Conservation (phyloP, 2,113 vertebrate genomes). For the Xiphorhynchus elegans region DNA sequence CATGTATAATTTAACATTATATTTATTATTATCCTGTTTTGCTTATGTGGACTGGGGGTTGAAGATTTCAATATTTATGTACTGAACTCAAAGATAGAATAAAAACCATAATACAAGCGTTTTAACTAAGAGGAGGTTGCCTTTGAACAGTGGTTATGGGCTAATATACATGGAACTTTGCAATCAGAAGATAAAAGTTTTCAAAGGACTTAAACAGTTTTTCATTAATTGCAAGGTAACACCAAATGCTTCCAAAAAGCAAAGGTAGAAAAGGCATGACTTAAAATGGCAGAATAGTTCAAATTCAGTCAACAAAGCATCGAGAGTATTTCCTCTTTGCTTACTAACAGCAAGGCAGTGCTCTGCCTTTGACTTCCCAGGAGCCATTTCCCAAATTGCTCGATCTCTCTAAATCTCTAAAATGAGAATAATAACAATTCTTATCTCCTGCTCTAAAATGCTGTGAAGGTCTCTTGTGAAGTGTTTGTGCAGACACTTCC, state of each 20-base stretch:
- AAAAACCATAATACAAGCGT: not conserved
- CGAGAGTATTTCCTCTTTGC: not conserved
- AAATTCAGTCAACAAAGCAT: not conserved
- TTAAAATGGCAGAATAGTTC: not conserved
- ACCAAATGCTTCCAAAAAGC: not conserved
- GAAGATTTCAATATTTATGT: not conserved
- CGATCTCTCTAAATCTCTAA: not conserved
- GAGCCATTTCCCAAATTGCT: not conserved
- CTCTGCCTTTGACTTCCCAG: not conserved
- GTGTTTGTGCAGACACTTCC: not conserved
- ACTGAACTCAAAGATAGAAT: not conserved
- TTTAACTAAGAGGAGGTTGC: not conserved
- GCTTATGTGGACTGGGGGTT: not conserved
- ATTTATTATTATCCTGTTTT: not conserved
- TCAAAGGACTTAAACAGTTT: not conserved
- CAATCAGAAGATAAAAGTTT: not conserved
- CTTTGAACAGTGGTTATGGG: not conserved
- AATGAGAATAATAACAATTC: slow-evolving; percentile 28
- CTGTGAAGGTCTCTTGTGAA: not conserved
- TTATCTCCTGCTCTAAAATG: not conserved
- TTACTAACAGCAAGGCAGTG: not conserved
- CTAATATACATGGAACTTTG: not conserved
- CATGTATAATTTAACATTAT: slow-evolving; percentile 24
- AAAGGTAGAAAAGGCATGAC: not conserved
- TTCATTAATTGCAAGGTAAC: not conserved